Evolutionary conservation across 2,113 vertebrate species (phyloP).

Genomic region (Agapornis roseicollis): DNA sequence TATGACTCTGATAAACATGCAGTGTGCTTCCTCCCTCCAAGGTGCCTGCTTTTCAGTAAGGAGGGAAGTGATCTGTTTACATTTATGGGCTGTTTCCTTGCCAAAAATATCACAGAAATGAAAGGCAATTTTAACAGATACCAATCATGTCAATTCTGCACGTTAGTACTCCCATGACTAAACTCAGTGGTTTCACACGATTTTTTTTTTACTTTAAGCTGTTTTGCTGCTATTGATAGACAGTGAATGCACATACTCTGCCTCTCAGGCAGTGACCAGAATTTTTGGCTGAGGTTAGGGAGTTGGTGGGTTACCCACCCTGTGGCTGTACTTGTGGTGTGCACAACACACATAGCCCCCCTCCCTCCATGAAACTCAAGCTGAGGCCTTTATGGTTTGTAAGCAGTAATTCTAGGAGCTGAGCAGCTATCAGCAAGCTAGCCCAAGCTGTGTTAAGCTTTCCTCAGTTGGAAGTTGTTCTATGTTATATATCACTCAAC

Average conservation of each 20-base stretch:
- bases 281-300: conserved; percentile 48
- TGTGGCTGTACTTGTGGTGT: conserved; percentile 25
- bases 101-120: conserved; percentile 41
- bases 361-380: conserved; percentile 53
- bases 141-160: neutral
- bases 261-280: conserved; percentile 44
- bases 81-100: conserved; percentile 36
- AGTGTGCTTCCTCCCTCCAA: conserved; percentile 12
- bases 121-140: conserved; percentile 40
- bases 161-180: neutral
- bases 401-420: conserved; percentile 70
- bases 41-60: conserved; percentile 34
- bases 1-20: conserved; percentile 32
- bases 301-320: conserved; percentile 12
- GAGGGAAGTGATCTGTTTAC: conserved; percentile 46
- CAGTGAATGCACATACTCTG: neutral
- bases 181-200: neutral
- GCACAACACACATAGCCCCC: neutral
- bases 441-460: conserved; percentile 56
- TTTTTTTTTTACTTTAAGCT: conserved; percentile 2
- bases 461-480: conserved; percentile 68
- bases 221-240: conserved; percentile 8
- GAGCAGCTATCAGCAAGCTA: conserved; percentile 64
- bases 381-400: conserved; percentile 64
- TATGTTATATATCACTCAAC: conserved; percentile 66